A percentile compares a stretch with the other conserved stretches of the same genome.
These are phyloP conservation scores for Heliocidaris erythrogramma DNA, from an alignment of 35 echinoderm and acorn worm species.

Conservation along the genomic window DNA sequence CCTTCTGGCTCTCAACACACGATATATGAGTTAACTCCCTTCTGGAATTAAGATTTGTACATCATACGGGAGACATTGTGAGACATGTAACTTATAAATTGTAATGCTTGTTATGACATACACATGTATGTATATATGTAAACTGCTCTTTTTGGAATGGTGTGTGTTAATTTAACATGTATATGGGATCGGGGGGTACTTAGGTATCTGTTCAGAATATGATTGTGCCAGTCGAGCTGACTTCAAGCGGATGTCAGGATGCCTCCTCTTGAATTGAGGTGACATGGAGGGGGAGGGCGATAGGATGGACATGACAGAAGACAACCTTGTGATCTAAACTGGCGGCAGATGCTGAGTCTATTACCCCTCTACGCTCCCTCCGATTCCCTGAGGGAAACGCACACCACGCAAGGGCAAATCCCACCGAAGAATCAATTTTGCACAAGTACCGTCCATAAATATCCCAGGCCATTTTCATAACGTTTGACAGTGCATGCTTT, in stretches of 20 bases:
- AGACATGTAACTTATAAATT: too few species aligned
- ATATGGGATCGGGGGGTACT: neutral
- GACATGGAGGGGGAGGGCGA: neutral
- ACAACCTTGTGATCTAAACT: slow-evolving; percentile 11
- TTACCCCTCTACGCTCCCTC: neutral
- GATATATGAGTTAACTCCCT: too few species aligned
- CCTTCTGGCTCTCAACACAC: too few species aligned
- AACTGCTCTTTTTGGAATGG: too few species aligned
- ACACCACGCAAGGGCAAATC: slow-evolving; percentile 28
- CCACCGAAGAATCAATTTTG: slow-evolving; percentile 32
- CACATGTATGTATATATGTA: too few species aligned
- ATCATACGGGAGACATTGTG: too few species aligned
- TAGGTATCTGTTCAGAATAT: neutral
- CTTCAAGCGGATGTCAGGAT: neutral
- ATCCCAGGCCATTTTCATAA: slow-evolving; percentile 30
- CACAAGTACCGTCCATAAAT: slow-evolving; percentile 35
- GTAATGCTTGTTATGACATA: too few species aligned
- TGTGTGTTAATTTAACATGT: too few species aligned
- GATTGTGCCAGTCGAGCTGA: neutral
- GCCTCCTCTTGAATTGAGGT: neutral
- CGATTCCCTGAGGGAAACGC: neutral
- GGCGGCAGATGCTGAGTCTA: slow-evolving; percentile 21
- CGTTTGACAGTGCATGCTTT: neutral
- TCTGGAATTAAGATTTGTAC: too few species aligned
- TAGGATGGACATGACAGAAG: neutral